phyloP scores from a whole-genome alignment of 2,797 vertebrate species.

The Discoglossus pictus region DNA sequence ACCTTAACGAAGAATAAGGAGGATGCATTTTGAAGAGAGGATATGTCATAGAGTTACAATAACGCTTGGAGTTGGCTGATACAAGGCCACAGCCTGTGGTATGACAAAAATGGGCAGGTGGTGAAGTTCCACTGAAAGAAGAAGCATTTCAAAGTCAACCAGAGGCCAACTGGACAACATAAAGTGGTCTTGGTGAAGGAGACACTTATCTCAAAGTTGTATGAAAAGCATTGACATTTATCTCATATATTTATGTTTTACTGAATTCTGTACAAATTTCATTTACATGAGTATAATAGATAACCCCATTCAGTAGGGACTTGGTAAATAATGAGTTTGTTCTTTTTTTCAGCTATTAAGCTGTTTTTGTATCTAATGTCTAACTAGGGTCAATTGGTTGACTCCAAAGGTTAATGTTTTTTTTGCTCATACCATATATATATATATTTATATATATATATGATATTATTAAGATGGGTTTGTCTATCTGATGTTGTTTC shows the following conservation, averaged over 20 bases:
- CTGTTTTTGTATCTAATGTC: constrained; percentile 22
- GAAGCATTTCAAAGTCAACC: constrained; percentile 10
- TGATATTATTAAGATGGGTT: too few relatives aligned
- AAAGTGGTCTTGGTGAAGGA: background rate
- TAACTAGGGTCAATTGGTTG: constrained; percentile 4
- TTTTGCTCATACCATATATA: background rate
- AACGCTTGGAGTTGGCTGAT: constrained; percentile 34
- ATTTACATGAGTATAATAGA: background rate
- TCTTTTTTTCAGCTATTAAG: constrained; percentile 14
- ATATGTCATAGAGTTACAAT: constrained; percentile 37
- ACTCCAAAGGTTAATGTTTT: constrained; percentile 15
- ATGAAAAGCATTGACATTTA: constrained; percentile 7
- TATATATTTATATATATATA: too few relatives aligned
- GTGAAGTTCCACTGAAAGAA: constrained; percentile 14
- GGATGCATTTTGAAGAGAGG: constrained; percentile 50
- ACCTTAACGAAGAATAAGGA: constrained; percentile 55
- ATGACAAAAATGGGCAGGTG: background rate
- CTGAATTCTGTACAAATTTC: background rate
- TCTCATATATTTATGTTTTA: background rate
- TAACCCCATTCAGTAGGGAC: constrained; percentile 8
- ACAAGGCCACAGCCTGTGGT: constrained; percentile 12
- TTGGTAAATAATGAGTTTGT: constrained; percentile 21
- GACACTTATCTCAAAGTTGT: constrained; percentile 13
- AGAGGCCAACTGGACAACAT: constrained; percentile 21
- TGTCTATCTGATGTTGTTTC: background rate